These are phyloP conservation scores for Illadopsis cleaveri DNA, from an alignment of 2,113 vertebrate species.

Conservation along the genomic window DNA sequence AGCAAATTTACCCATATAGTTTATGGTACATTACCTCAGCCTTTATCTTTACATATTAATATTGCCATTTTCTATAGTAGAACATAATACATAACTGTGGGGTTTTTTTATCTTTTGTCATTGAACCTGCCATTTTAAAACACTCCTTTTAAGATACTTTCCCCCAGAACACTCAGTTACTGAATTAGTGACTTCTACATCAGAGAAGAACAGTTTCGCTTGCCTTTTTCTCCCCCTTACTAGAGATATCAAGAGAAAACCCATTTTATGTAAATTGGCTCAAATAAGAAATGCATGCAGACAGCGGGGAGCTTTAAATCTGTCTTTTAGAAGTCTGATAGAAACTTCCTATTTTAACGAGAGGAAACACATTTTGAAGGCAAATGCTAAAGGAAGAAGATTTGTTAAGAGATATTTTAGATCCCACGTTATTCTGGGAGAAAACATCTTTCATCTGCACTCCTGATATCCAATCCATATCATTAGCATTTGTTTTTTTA, in stretches of 20 bases:
- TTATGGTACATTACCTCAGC: neutral
- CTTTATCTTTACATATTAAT: neutral
- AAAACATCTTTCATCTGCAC: neutral
- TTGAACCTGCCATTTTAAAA: neutral
- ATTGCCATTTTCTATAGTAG: neutral
- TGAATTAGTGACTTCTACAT: neutral
- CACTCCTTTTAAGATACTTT: neutral
- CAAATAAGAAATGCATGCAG: neutral
- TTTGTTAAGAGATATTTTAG: neutral
- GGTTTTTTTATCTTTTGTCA: neutral
- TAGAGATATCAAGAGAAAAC: neutral
- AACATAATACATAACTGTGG: neutral
- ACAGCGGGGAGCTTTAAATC: neutral
- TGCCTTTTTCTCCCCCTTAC: neutral
- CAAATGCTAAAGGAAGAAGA: neutral
- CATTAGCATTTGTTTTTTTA: neutral
- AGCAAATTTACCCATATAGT: neutral
- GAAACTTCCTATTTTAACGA: neutral
- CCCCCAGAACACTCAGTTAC: neutral
- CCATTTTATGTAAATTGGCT: neutral
- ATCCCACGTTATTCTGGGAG: neutral
- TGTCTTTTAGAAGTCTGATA: neutral
- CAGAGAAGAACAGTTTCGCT: neutral
- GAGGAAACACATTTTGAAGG: neutral
- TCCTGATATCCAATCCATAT: neutral